These are phyloP conservation scores for Phengaris arion DNA, from an alignment of 2,888 invertebrate species.

Conservation along the genomic window DNA sequence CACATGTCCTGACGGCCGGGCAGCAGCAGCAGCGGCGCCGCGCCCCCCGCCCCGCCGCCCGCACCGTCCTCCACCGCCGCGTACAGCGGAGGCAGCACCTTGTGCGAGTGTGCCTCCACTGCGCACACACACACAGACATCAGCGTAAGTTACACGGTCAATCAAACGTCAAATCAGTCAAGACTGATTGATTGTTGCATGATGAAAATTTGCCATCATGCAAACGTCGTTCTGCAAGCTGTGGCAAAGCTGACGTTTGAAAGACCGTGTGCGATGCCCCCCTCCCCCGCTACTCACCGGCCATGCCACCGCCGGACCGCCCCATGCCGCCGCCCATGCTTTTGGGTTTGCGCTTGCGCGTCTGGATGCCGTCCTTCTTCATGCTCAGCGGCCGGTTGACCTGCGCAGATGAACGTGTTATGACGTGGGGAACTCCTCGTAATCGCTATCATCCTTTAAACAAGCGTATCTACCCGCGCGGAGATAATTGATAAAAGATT, in stretches of 20 bases:
- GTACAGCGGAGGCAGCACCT: conserved; percentile 74
- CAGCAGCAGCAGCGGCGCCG: conserved; percentile 55
- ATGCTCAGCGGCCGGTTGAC: conserved; percentile 96
- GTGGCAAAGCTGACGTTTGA: conserved; percentile 24
- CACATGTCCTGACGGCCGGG: conserved; percentile 56
- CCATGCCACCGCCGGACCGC: conserved; percentile 53
- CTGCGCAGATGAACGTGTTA: conserved; percentile 69
- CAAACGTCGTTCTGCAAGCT: neutral
- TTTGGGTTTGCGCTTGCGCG: conserved; percentile 95
- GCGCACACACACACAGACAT: conserved; percentile 55
- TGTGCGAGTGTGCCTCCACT: conserved; percentile 66
- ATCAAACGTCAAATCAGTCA: conserved; percentile 31
- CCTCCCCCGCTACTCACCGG: conserved; percentile 53
- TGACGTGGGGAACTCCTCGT: conserved; percentile 60
- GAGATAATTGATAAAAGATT: conserved; percentile 79
- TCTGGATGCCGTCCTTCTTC: conserved; percentile 99
- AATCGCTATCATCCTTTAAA: conserved; percentile 78
- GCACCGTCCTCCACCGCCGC: conserved; percentile 64
- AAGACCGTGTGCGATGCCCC: conserved; percentile 28
- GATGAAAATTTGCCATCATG: neutral
- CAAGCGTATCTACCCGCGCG: conserved; percentile 70
- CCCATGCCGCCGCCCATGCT: conserved; percentile 67
- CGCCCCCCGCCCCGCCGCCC: conserved; percentile 34
- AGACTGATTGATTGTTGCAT: conserved; percentile 21
- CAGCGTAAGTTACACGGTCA: conserved; percentile 1